phyloP scores from a whole-genome alignment of 2,888 invertebrate species.

The Acleris sparsana region DNA sequence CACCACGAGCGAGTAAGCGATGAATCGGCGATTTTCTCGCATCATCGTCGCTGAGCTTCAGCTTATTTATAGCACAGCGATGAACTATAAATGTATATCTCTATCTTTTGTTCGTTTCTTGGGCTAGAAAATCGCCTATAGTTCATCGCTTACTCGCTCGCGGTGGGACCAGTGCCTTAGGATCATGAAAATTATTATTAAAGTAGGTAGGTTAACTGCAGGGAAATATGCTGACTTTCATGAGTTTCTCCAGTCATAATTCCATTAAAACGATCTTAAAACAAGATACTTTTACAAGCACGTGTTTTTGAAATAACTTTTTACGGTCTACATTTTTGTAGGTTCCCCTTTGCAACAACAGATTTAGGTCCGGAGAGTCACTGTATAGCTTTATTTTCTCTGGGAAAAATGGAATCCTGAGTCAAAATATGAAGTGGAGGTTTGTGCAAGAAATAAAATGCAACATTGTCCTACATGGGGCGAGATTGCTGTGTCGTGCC shows the following conservation, averaged over 20 bases:
- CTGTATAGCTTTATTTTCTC: conserved; percentile 50
- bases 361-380: conserved; percentile 27
- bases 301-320: conserved; percentile 40
- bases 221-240: conserved; percentile 35
- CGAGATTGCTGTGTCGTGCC: conserved; percentile 28
- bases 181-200: too few relatives aligned
- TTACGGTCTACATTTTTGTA: conserved; percentile 24
- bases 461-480: conserved; percentile 47
- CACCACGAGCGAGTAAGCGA: too few relatives aligned
- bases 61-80: too few relatives aligned
- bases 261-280: conserved; percentile 60
- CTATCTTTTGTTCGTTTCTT: too few relatives aligned
- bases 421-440: conserved; percentile 54
- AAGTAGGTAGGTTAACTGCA: too few relatives aligned
- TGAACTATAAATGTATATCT: too few relatives aligned
- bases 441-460: conserved; percentile 47
- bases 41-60: too few relatives aligned
- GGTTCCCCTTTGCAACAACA: conserved; percentile 29
- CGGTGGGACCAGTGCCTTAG: too few relatives aligned
- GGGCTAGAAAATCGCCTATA: too few relatives aligned
- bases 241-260: conserved; percentile 57
- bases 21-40: too few relatives aligned
- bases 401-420: conserved; percentile 52
- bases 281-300: conserved; percentile 63
- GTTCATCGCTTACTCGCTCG: too few relatives aligned